Percentiles rank a stretch among this genome's conserved stretches.
Evolutionary conservation across 2,113 vertebrate genomes (phyloP).

Genomic region (Melanostigma gelatinosum): DNA sequence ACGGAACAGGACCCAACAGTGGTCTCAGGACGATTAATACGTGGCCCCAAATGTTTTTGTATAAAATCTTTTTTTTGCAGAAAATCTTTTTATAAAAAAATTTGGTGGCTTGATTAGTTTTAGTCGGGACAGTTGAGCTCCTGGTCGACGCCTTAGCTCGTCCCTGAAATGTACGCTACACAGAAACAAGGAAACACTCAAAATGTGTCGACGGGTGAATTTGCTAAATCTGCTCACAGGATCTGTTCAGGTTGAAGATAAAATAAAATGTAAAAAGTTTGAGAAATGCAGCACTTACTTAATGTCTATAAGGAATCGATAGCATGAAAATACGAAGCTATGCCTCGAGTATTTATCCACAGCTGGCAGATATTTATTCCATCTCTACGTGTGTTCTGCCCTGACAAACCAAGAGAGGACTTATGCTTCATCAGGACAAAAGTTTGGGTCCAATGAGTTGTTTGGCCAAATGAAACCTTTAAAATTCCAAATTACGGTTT

Average conservation of each 20-base stretch:
- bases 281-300: slow-evolving; percentile 44
- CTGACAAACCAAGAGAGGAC: slow-evolving; percentile 57
- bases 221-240: slow-evolving; percentile 8
- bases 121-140: neutral
- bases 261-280: slow-evolving; percentile 3
- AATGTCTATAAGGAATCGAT: slow-evolving; percentile 34
- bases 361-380: slow-evolving; percentile 49
- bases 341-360: slow-evolving; percentile 49
- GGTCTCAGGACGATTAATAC: neutral
- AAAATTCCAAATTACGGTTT: slow-evolving; percentile 5
- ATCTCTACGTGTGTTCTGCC: slow-evolving; percentile 26
- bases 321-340: slow-evolving; percentile 55
- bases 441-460: neutral
- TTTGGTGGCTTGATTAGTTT: neutral
- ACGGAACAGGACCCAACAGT: neutral
- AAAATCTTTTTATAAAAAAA: neutral
- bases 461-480: slow-evolving; percentile 16
- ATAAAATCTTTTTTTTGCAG: neutral
- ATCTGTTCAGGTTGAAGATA: slow-evolving; percentile 29
- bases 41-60: neutral
- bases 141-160: neutral
- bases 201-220: neutral
- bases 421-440: slow-evolving; percentile 1
- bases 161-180: slow-evolving; percentile 9
- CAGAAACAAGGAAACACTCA: slow-evolving; percentile 2